Evolutionary conservation across 1,140 invertebrate genomes (phyloP), one percentile per base, ranked within the genome.

Genomic region (Heliconius melpomene): DNA sequence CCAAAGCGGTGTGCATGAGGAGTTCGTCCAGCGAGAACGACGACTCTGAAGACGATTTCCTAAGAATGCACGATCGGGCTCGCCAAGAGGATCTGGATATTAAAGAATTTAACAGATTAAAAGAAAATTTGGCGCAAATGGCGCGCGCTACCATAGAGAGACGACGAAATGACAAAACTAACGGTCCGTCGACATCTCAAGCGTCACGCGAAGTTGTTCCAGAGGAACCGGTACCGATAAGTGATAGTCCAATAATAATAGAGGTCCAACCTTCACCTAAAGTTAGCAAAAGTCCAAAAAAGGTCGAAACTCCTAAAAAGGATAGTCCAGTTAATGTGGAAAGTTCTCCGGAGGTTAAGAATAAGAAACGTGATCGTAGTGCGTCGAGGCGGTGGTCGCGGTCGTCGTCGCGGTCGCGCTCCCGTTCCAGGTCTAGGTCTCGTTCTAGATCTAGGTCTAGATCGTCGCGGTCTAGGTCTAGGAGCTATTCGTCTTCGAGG

Each of bases 21-120:
- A 95, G 95, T 23, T 96, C 96, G 2, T 96, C 96, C 13, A 95
- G 93, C 36, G 96, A 96, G 46, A 91, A 95, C 18, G 95, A 96
- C 0, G 93, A 95, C 54, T 95, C 95, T 7, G 95, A 96, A n/a
- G 89, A 88, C 9, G 88, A 90, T 52, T 89, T 88, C 60, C 38
- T 92, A 7, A 89, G 92, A 11, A 89, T 94, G 70, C 89, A 93
- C 26, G 94, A 95, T 29, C 82, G 87, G n/a, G 90, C 78, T 20
- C 84, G 85, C 7, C 93, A 94, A 72, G 91, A 94, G 13, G 91
- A 94, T 23, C 80, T 84, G 74, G 96, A 97, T 80, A 85, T 96
- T 38, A 95, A 95, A 80, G 96, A 97, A 81, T 87, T 97, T 74
- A 95, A 96, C 84, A 95, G 95, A 73, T 80, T 94, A 40, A 94